Evolutionary conservation across 2,113 vertebrate species (phyloP).

Genomic region (Globicephala melas): DNA sequence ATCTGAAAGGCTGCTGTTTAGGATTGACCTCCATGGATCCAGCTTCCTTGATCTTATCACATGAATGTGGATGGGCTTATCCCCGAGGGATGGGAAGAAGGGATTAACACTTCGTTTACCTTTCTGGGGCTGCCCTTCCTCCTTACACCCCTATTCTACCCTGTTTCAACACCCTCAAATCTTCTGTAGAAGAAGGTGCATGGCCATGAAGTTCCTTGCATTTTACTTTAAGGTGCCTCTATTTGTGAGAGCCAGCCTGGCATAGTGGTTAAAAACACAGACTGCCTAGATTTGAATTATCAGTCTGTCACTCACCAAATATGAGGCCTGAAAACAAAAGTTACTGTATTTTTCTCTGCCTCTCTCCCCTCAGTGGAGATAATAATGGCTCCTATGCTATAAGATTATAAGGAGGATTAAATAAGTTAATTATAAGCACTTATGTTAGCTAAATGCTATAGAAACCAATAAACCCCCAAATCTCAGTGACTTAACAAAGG

Average conservation of each 20-base stretch:
- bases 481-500: not conserved
- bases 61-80: not conserved
- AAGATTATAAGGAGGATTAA: not conserved
- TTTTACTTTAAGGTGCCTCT: not conserved
- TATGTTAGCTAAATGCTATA: not conserved
- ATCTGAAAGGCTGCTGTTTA: not conserved
- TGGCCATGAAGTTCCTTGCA: not conserved
- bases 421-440: not conserved
- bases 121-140: not conserved
- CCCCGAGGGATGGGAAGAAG: not conserved
- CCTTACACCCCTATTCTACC: no score
- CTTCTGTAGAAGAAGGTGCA: not conserved
- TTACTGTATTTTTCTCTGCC: not conserved
- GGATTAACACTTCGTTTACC: not conserved
- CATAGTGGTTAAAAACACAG: not conserved
- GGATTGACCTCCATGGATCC: not conserved
- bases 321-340: not conserved
- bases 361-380: not conserved
- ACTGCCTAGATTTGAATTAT: not conserved
- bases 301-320: not conserved
- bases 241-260: not conserved
- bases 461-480: not conserved
- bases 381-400: not conserved
- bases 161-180: not conserved
- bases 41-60: not conserved